These are phyloP conservation scores for Atethmia centrago DNA, from an alignment of 2,888 invertebrate genomes.

Conservation along the genomic window DNA sequence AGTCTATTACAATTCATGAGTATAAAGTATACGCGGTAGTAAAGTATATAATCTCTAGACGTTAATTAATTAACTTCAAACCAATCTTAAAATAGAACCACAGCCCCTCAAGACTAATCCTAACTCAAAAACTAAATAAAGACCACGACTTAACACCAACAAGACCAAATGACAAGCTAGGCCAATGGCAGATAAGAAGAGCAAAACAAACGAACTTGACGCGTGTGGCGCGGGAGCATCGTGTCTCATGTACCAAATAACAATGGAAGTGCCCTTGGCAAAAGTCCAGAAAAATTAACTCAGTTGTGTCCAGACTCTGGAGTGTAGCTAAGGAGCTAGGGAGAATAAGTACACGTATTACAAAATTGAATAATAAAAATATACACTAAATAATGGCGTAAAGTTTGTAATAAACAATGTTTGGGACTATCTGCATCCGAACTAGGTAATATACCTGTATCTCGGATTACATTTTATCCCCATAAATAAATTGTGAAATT, in stretches of 20 bases:
- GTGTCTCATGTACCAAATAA: conserved; percentile 42
- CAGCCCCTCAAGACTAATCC: conserved; percentile 13
- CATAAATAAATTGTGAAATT: too few species aligned
- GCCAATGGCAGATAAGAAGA: conserved; percentile 69
- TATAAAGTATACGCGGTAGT: too few species aligned
- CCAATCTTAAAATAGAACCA: conserved; percentile 28
- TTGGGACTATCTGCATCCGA: too few species aligned
- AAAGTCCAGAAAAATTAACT: conserved; percentile 51
- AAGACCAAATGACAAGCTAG: conserved; percentile 46
- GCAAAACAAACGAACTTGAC: conserved; percentile 57
- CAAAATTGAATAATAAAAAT: too few species aligned
- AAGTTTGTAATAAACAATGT: too few species aligned
- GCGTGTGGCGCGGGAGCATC: conserved; percentile 7
- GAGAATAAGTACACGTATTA: too few species aligned
- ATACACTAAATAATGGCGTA: too few species aligned
- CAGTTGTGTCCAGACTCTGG: conserved; percentile 27
- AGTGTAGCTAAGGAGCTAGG: conserved; percentile 33
- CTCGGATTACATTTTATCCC: too few species aligned
- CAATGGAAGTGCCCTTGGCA: conserved; percentile 71
- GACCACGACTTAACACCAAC: conserved; percentile 5
- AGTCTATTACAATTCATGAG: neutral
- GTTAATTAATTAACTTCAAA: conserved; percentile 14
- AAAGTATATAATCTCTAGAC: neutral
- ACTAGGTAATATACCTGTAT: too few species aligned
- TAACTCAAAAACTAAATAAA: conserved; percentile 56